Conservation (phyloP, 2,888 invertebrate genomes). For the Plusia festucae region DNA sequence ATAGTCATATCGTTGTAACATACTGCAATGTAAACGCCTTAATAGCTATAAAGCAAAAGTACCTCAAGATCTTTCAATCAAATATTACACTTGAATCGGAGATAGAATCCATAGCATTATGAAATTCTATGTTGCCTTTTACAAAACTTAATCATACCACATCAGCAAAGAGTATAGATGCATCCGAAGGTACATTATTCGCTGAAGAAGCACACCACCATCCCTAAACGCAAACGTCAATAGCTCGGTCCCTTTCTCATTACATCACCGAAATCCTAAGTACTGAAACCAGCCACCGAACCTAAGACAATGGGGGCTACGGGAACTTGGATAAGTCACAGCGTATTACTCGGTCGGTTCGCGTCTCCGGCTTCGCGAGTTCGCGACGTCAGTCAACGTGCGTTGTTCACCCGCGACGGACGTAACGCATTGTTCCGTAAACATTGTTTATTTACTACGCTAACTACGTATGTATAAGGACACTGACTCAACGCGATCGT, state of each 20-base stretch:
- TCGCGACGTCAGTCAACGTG: conserved; percentile 65
- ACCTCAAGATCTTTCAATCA: no score
- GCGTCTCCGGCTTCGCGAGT: not conserved
- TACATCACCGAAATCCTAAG: conserved; percentile 2
- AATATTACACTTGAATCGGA: no score
- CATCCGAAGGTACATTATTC: no score
- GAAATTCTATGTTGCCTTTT: no score
- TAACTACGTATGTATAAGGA: conserved; percentile 40
- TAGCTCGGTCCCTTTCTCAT: not conserved
- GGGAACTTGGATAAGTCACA: not conserved
- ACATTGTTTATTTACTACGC: conserved; percentile 62
- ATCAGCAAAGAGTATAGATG: not conserved
- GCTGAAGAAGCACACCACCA: not conserved
- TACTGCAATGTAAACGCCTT: not conserved
- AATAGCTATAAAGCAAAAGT: no score
- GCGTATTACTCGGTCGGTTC: not conserved
- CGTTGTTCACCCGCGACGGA: conserved; percentile 67
- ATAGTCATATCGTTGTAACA: not conserved
- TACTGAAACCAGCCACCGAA: conserved; percentile 5
- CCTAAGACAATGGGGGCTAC: not conserved
- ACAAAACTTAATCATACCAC: not conserved
- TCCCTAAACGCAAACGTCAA: not conserved
- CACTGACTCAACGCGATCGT: conserved; percentile 57
- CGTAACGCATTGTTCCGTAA: conserved; percentile 42
- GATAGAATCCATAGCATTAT: no score